phyloP scores from a whole-genome alignment of 2,113 vertebrate genomes.

The Sardina pilchardus region DNA sequence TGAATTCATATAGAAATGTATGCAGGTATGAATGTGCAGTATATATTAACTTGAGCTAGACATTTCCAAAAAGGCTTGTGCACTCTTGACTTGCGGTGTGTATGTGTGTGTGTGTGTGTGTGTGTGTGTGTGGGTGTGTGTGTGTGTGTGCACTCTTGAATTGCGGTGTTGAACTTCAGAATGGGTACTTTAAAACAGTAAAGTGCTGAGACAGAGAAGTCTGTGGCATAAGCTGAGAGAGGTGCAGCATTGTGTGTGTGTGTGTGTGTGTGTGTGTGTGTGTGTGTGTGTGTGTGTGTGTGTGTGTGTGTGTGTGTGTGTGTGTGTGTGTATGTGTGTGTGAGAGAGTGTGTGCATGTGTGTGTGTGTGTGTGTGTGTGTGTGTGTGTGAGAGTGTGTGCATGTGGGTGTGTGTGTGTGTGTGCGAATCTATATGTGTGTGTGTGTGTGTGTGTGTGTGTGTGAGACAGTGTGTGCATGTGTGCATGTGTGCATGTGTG shows the following conservation, averaged over 20 bases:
- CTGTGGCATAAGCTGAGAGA: too few relatives aligned
- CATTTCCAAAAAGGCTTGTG: too few relatives aligned
- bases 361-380: background rate
- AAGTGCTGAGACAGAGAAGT: background rate
- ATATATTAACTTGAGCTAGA: too few relatives aligned
- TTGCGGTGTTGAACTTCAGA: too few relatives aligned
- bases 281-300: background rate
- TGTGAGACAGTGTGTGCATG: background rate
- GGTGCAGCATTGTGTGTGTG: background rate
- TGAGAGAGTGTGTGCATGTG: background rate
- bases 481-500: background rate
- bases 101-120: too few relatives aligned
- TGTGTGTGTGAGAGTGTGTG: background rate
- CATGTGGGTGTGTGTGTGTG: background rate
- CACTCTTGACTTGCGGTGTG: too few relatives aligned
- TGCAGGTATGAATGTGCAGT: too few relatives aligned
- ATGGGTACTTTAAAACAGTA: background rate
- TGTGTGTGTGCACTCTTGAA: too few relatives aligned
- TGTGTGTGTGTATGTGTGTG: background rate
- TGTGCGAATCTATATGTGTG: too few relatives aligned
- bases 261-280: background rate
- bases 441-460: too few relatives aligned
- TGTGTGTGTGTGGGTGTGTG: too few relatives aligned
- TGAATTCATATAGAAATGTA: too few relatives aligned
- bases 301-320: background rate